Percentiles rank a stretch among this genome's conserved stretches.
These are phyloP conservation scores for Parus major DNA, from an alignment of 2,113 vertebrate species.

Conservation along the genomic window DNA sequence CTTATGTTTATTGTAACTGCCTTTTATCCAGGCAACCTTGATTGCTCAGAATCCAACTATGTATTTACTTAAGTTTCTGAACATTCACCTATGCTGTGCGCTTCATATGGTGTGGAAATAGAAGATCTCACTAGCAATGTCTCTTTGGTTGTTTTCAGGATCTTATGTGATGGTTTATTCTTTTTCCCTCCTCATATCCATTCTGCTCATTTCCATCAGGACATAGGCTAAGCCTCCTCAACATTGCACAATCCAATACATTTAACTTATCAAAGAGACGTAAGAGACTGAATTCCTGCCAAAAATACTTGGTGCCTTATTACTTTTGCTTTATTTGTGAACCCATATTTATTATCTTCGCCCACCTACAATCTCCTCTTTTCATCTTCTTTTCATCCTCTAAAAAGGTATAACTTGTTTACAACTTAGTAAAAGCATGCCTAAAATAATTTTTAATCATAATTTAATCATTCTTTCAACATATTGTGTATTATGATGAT, in stretches of 20 bases:
- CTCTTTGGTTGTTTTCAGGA: background rate
- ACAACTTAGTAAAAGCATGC: background rate
- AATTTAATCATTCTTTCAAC: background rate
- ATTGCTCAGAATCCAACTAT: background rate
- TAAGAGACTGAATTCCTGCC: background rate
- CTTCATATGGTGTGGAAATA: background rate
- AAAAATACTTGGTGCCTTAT: background rate
- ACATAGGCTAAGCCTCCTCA: background rate
- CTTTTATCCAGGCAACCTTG: background rate
- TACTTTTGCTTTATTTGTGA: background rate
- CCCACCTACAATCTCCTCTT: background rate
- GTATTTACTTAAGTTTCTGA: background rate
- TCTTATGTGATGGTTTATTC: background rate
- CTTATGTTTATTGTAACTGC: background rate
- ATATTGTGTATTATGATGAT: background rate
- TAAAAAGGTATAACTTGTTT: background rate
- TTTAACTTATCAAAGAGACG: background rate
- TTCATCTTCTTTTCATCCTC: background rate
- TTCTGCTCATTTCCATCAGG: background rate
- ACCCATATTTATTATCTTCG: background rate
- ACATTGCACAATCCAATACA: background rate
- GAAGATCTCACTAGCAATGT: background rate
- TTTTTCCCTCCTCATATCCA: background rate
- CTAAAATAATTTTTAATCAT: background rate
- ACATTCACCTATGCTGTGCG: fast-evolving